Evolutionary conservation across 2,888 invertebrate species (phyloP).

Genomic region (Dryocosmus kuriphilus): DNA sequence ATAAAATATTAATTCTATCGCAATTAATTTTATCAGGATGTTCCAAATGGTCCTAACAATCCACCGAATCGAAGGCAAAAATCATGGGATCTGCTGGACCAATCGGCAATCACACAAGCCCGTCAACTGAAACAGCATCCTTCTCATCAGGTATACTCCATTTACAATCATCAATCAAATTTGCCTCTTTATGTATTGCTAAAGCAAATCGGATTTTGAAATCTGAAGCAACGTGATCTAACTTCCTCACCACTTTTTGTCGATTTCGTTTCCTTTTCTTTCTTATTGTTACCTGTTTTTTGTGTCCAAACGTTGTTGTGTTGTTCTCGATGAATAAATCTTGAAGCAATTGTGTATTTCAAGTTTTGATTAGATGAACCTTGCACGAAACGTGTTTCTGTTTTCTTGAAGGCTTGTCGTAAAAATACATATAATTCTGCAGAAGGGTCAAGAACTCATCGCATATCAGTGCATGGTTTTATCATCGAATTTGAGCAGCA

Average conservation of each 20-base stretch:
- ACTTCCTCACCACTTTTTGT: neutral
- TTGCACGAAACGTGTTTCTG: slow-evolving; percentile 8
- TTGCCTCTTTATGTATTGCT: neutral
- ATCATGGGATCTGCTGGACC: slow-evolving; percentile 96
- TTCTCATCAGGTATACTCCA: slow-evolving; percentile 80
- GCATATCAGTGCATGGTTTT: slow-evolving; percentile 6
- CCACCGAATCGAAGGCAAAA: slow-evolving; percentile 87
- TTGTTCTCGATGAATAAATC: neutral
- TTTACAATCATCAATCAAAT: neutral
- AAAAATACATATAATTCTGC: neutral
- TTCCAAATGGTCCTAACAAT: slow-evolving; percentile 61
- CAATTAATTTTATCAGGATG: slow-evolving; percentile 44
- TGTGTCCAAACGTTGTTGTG: neutral
- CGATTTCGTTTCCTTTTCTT: neutral
- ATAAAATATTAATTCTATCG: neutral
- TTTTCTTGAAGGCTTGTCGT: neutral
- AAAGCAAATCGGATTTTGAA: neutral
- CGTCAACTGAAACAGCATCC: slow-evolving; percentile 83
- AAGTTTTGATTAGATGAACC: slow-evolving; percentile 4
- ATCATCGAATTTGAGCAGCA: neutral
- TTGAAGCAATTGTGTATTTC: neutral
- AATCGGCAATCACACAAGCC: slow-evolving; percentile 88
- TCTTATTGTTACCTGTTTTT: neutral
- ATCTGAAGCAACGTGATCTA: neutral
- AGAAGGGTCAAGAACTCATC: neutral